Conservation (phyloP, 1,140 invertebrate genomes). For the Pinna nobilis region DNA sequence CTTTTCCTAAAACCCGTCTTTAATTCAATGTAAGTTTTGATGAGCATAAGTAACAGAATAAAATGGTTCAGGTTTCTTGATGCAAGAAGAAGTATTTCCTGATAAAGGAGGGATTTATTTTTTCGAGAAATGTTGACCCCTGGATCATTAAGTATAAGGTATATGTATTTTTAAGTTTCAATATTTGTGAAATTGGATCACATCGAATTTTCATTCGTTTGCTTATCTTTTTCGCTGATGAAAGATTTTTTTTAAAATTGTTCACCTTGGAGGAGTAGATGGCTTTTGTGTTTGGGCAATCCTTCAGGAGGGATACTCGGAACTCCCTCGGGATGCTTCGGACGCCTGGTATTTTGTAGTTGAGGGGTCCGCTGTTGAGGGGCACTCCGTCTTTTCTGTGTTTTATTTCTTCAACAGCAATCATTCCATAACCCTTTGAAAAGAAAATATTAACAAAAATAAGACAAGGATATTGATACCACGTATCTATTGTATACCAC, state of each 20-base stretch:
- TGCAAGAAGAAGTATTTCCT: background rate
- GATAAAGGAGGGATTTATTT: background rate
- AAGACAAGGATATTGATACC: too few species aligned
- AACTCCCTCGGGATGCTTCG: slow-evolving; percentile 92
- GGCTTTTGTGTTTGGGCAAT: slow-evolving; percentile 88
- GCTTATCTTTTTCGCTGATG: too few species aligned
- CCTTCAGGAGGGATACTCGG: slow-evolving; percentile 92
- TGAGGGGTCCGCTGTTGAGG: slow-evolving; percentile 91
- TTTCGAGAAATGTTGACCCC: background rate
- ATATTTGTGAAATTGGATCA: background rate
- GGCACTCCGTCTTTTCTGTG: slow-evolving; percentile 87
- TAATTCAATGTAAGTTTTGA: too few species aligned
- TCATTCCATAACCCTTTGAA: slow-evolving; percentile 86
- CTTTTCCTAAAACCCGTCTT: too few species aligned
- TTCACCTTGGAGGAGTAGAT: slow-evolving; percentile 94
- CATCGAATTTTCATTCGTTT: too few species aligned
- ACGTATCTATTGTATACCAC: too few species aligned
- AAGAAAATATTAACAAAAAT: too few species aligned
- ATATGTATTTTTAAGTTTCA: background rate
- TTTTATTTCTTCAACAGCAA: slow-evolving; percentile 91
- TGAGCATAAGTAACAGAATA: too few species aligned
- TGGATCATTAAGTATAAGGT: background rate
- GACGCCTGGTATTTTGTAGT: slow-evolving; percentile 93
- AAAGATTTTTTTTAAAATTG: too few species aligned
- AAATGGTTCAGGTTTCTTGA: background rate